Base-by-base conservation (phyloP, 1,140 invertebrate genomes). In the Archegozetes longisetosus region DNA sequence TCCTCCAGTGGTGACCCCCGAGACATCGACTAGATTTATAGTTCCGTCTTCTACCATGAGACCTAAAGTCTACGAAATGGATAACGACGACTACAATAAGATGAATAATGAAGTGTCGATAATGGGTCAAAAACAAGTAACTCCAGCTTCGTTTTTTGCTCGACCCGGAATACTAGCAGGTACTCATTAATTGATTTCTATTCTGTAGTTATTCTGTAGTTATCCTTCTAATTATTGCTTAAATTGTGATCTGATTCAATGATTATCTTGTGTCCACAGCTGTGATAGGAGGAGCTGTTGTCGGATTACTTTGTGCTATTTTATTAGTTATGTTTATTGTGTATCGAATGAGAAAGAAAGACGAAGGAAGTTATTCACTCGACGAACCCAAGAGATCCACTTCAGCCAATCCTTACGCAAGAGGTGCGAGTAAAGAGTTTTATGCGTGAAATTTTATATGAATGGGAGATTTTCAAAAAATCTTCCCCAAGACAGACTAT, bases 281-380 rank as follows among this genome's bases (percentile, higher is more conserved):
- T 75, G 89, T 98, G 52, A 95, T 98, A 71, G 94, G 94, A 65
- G 94, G 95, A 64, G 91, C 91, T 62, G 92, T 98, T 56, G 92
- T 98, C 17, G 91, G 93, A 48, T 75, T 98, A 40, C 79, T 98
- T 23, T 95, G 91, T 75, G 91, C 94, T 68, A 96, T 98, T 72
- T 79, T 98, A 52, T 85, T 98, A 62, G 90, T 98, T 51, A 98
- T 98, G 93, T 98, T 98, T 77, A 93, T 98, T 69, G 91, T 94
- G 4, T 98, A 98, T 75, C 84, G 95, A 70, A 97, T 98, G 91
- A 82, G 93, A 72, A 98, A 98, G 80, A 98, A 98, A 79, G 95
- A 98, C 73, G 95, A 98, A 74, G 95, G 95, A 17, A 95, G 90
- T 62, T 98, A 98, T 72, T 86, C 92, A 4, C 77, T 98, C 61